phyloP scores from a whole-genome alignment of 2,888 invertebrate genomes.

The Pelosia muscerda region DNA sequence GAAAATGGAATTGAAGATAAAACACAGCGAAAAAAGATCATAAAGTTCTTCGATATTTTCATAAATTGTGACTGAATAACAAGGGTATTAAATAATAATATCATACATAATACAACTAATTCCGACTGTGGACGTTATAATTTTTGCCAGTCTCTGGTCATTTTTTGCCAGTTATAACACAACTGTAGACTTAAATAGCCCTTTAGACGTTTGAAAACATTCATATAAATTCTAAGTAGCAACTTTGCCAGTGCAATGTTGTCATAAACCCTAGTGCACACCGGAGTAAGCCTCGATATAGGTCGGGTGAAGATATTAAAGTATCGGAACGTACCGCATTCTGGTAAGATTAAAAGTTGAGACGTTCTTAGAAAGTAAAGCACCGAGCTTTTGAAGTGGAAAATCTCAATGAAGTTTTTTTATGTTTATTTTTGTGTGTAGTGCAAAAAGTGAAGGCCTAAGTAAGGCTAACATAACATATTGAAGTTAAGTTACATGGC shows the following conservation, averaged over 20 bases:
- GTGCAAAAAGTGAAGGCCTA: background rate
- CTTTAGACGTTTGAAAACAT: background rate
- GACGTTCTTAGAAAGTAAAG: slow-evolving; percentile 12
- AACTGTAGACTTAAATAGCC: background rate
- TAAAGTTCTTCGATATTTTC: too few species aligned
- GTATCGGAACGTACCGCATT: slow-evolving; percentile 51
- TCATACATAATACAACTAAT: too few species aligned
- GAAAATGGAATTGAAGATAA: too few species aligned
- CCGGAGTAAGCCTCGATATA: slow-evolving; percentile 53
- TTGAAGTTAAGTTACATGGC: too few species aligned
- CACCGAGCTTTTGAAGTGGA: slow-evolving; percentile 7
- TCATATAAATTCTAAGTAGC: slow-evolving; percentile 15
- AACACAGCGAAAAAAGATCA: too few species aligned
- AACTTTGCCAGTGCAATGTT: slow-evolving; percentile 13
- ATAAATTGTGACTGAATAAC: too few species aligned
- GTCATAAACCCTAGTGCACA: slow-evolving; percentile 30
- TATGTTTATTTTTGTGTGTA: background rate
- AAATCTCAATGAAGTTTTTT: background rate
- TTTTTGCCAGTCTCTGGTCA: too few species aligned
- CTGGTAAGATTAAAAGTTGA: slow-evolving; percentile 38
- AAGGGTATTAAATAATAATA: too few species aligned
- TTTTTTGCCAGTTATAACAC: background rate
- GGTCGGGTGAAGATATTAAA: slow-evolving; percentile 65
- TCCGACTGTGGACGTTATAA: too few species aligned
- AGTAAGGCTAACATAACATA: too few species aligned